Base-by-base conservation (phyloP, 2,797 vertebrate genomes). In the Hippocampus kuda region DNA sequence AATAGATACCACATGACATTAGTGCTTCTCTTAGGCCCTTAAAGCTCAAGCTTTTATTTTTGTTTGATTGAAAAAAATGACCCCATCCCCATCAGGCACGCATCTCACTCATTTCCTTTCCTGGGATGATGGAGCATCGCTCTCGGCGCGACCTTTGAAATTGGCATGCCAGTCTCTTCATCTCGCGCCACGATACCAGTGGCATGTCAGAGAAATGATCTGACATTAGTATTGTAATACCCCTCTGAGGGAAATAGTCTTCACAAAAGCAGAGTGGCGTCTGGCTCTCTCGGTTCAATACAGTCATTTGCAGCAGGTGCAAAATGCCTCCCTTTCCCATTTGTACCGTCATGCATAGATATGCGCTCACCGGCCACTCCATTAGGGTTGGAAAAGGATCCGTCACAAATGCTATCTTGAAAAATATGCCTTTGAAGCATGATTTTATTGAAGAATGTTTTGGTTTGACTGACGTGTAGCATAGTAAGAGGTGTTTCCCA, bases 161-260 rank as follows among this genome's bases (percentile, higher is more conserved):
- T 66, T 54, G 74, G 75, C 72, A 84, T 73, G 81, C 77, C 74
- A 74, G 75, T 74, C 81, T 75, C 67, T 85, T 86, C 75, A 87
- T 90, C 77, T 77, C 68, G 69, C 70, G 22, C 15, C 68, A 78
- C 27, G 66, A 70, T 15, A 69, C 81, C 82, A 84, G 70, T 65
- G 83, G 86, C 86, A 79, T 76, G 84, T 87, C 83, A 80, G 69
- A 69, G 75, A 81, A 74, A 83, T 84, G 77, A 81, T 83, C 75
- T 74, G 54, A 75, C 75, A 85, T 88, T 88, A 84, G 80, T 80
- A 84, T 88, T 86, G 80, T 73, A 86, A 89, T 82, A 70, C 78
- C 66, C 74, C 64, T 79, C 77, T 24, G 80, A 84, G 77, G 75
- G 76, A 78, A 86, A 84, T 76, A 66, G 75, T 85, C 82, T 79